A percentile compares a stretch with the other conserved stretches of the same genome.
phyloP scores from a whole-genome alignment of 2,113 vertebrate genomes.

The Oplegnathus fasciatus region DNA sequence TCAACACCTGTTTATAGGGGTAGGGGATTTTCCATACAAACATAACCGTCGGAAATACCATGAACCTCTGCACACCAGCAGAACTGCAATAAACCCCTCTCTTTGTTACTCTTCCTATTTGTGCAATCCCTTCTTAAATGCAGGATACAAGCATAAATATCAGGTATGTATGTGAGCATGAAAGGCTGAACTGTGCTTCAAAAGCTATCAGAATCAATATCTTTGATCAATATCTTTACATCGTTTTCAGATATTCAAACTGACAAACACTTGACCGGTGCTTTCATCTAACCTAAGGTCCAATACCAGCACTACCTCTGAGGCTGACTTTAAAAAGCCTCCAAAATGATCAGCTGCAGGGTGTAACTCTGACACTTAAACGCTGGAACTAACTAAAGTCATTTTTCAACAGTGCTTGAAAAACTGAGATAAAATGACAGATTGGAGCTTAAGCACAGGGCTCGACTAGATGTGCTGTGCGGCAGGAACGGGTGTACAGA shows the following conservation, averaged over 20 bases:
- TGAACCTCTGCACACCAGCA: neutral
- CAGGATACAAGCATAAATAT: neutral
- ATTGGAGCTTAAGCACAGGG: constrained; percentile 37
- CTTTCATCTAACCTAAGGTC: neutral
- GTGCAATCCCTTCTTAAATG: neutral
- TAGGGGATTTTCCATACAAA: neutral
- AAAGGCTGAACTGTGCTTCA: neutral
- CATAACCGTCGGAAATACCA: neutral
- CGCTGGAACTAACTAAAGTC: neutral
- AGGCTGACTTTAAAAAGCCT: constrained; percentile 12
- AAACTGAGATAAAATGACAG: constrained; percentile 35
- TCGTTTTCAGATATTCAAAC: neutral
- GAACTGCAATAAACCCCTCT: neutral
- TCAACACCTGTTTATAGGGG: neutral
- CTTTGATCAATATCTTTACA: constrained; percentile 2
- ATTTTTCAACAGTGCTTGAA: constrained; percentile 1
- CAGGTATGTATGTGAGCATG: neutral
- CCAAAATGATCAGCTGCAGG: neutral
- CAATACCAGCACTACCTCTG: neutral
- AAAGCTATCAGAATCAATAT: neutral
- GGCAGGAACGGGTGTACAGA: constrained; percentile 24
- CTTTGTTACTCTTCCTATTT: neutral
- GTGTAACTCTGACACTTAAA: constrained; percentile 1
- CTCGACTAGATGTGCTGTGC: constrained; percentile 30
- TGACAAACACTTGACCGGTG: neutral